Evolutionary conservation across 2,113 vertebrate genomes (phyloP).

Genomic region (Pollimyrus isidori): DNA sequence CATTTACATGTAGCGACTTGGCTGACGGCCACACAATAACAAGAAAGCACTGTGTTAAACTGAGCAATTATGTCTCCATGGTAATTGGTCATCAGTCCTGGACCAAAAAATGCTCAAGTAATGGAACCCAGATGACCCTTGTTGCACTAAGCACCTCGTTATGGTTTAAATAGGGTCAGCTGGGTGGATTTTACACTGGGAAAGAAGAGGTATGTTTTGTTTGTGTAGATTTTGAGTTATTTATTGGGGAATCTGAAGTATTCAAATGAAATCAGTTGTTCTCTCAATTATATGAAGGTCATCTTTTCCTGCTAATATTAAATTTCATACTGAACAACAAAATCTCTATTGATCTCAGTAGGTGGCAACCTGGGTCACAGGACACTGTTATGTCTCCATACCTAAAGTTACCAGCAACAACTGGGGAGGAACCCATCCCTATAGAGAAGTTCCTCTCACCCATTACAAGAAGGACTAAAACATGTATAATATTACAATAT

Average conservation of each 20-base stretch:
- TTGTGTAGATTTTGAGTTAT: not conserved
- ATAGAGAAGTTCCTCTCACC: not conserved
- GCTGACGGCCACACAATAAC: not conserved
- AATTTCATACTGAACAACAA: not conserved
- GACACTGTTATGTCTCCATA: not conserved
- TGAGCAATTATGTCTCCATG: not conserved
- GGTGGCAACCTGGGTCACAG: not conserved
- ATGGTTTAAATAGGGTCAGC: not conserved
- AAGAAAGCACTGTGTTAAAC: not conserved
- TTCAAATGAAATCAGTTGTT: not conserved
- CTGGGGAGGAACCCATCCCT: not conserved
- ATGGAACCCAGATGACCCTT: not conserved
- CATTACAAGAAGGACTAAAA: not conserved
- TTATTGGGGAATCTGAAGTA: not conserved
- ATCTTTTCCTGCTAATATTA: not conserved
- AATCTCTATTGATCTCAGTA: not conserved
- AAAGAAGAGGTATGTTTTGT: not conserved
- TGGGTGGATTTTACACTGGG: not conserved
- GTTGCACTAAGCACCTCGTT: not conserved
- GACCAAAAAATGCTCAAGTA: not conserved
- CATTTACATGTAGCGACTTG: not conserved
- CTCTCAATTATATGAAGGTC: not conserved
- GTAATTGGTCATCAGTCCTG: not conserved
- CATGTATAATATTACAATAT: constrained; percentile 9
- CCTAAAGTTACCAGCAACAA: not conserved